Base-by-base conservation (phyloP, 2,797 vertebrate genomes). In the Argyrosomus regius region DNA sequence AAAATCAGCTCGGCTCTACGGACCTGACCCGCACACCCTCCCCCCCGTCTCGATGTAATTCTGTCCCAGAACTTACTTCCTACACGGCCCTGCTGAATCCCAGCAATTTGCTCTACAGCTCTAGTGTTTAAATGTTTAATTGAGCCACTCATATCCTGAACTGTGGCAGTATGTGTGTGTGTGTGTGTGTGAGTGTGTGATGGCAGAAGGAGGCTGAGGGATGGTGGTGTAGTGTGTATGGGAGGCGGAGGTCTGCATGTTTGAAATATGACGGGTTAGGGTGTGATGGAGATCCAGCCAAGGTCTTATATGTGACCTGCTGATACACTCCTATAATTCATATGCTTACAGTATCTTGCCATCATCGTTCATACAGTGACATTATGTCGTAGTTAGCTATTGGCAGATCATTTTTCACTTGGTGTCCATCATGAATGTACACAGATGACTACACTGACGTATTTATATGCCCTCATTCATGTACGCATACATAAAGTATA, bases 111-210 rank as follows among this genome's bases (percentile, higher is more conserved):
- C 92, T 94, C 88, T 91, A 93, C 92, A 93, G 85, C 89, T 75
- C 73, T 72, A 45, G 81, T 72, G 86, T 93, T 93, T 95, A 94
- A 92, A 95, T 94, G 89, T 95, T 94, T 95, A 94, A 95, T 95
- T 94, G 92, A 89, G 89, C 83, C 77, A 80, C 86, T 90, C 85
- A 80, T 83, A 86, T 84, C 78, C 73, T 62, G 86, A 86, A 87
- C 78, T 74, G 77, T 82, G 75, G 62, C 59, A 13, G 71, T 26
- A 75, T 67, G 49, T 74, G 71, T 77, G 75, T 70, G 79, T 72
- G 81, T 61, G 28, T 54, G 76, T 78, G 66, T 71, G 60, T 60
- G 50, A 62, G 50, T 60, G 59, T 58, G 50, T 31, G 75, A 22
- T 45, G 57, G 48, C 50, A 57, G 31, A 63, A 63, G 24, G 64